Percentiles rank a stretch among this genome's conserved stretches.
Conservation (phyloP, 1,140 invertebrate genomes). For the Anoplophora glabripennis region DNA sequence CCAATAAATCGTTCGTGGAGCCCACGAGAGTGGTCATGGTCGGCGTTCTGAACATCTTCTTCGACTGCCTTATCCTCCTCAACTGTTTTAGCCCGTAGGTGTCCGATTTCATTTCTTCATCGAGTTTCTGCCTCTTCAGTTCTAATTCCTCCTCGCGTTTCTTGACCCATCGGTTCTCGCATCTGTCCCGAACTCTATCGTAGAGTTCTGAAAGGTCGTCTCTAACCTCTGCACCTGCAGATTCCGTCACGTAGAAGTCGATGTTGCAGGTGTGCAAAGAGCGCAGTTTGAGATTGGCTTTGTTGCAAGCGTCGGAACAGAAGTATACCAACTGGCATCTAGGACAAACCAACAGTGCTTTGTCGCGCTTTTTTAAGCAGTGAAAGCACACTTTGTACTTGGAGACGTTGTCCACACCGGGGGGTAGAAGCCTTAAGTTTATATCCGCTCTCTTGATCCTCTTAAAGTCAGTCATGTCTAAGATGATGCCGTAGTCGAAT, state of each 20-base stretch:
- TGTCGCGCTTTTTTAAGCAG: conserved; percentile 29
- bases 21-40: too few species aligned
- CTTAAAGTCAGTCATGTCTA: too few species aligned
- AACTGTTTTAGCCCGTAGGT: conserved; percentile 15
- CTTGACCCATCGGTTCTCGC: neutral
- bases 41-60: too few species aligned
- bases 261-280: conserved; percentile 28
- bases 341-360: conserved; percentile 31
- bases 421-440: conserved; percentile 10
- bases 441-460: neutral
- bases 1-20: too few species aligned
- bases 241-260: conserved; percentile 29
- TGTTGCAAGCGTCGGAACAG: conserved; percentile 39
- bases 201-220: neutral
- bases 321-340: conserved; percentile 37
- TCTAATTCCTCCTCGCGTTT: neutral
- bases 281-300: conserved; percentile 25
- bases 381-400: conserved; percentile 41
- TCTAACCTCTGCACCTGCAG: neutral
- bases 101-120: conserved; percentile 11
- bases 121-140: conserved; percentile 13
- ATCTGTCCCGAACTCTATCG: neutral
- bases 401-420: conserved; percentile 13
- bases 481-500: too few species aligned
- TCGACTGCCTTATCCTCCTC: too few species aligned